These are phyloP conservation scores for Zingel zingel DNA, from an alignment of 2,113 vertebrate genomes.

Conservation along the genomic window DNA sequence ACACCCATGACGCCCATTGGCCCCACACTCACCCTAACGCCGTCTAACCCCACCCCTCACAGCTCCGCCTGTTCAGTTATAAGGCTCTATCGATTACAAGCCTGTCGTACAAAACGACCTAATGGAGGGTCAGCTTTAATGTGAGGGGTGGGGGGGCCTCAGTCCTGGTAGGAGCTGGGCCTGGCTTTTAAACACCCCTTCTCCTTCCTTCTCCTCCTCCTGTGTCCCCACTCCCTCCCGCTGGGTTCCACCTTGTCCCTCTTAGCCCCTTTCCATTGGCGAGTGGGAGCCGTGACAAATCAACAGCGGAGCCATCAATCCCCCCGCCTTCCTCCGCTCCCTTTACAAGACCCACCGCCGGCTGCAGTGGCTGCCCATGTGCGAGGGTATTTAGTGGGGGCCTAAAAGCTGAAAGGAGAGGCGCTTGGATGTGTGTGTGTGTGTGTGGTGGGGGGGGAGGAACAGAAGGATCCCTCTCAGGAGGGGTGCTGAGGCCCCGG, in stretches of 20 bases:
- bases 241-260: constrained; percentile 88
- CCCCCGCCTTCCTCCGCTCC: constrained; percentile 49
- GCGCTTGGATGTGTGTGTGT: constrained; percentile 84
- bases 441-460: constrained; percentile 56
- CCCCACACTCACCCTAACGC: constrained; percentile 68
- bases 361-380: constrained; percentile 85
- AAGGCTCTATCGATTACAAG: constrained; percentile 93
- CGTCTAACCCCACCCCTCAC: constrained; percentile 74
- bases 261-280: constrained; percentile 83
- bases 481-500: constrained; percentile 91
- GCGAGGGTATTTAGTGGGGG: constrained; percentile 86
- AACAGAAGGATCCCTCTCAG: constrained; percentile 99
- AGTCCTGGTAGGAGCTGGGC: constrained; percentile 47
- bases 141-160: constrained; percentile 84
- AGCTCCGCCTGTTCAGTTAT: constrained; percentile 77
- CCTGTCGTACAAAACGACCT: constrained; percentile 87
- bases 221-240: constrained; percentile 79
- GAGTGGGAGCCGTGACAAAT: constrained; percentile 90
- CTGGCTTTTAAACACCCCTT: constrained; percentile 75
- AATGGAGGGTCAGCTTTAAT: constrained; percentile 95
- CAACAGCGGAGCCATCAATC: constrained; percentile 81
- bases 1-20: constrained; percentile 73
- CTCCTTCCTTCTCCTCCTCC: constrained; percentile 60
- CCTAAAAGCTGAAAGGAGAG: constrained; percentile 82
- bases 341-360: constrained; percentile 81